phyloP scores from a whole-genome alignment of 1,140 invertebrate genomes.

The Dufourea novaeangliae region DNA sequence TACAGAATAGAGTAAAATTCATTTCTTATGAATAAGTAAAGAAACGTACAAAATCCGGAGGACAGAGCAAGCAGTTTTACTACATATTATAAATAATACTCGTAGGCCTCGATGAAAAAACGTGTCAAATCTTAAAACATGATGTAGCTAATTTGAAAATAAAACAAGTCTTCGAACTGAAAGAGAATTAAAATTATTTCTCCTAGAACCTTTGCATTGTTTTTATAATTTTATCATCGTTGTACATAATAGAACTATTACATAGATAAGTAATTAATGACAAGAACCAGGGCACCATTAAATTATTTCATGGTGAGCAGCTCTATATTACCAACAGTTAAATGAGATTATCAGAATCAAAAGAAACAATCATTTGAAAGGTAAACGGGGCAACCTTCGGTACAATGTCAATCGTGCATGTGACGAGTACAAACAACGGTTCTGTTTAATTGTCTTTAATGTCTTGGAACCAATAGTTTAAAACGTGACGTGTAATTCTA shows the following conservation, averaged over 20 bases:
- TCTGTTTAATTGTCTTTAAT: background rate
- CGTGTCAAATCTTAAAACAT: background rate
- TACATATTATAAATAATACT: background rate
- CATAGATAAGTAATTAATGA: background rate
- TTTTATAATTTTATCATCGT: background rate
- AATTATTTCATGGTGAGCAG: background rate
- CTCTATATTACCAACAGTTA: background rate
- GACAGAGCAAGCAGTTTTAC: background rate
- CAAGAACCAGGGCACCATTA: too few species aligned
- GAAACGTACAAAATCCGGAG: conserved; percentile 2
- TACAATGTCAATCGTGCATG: background rate
- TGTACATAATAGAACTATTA: background rate
- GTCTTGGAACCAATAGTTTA: background rate
- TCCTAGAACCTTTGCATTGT: background rate
- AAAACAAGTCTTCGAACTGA: conserved; percentile 41
- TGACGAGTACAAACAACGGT: background rate
- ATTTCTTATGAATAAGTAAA: conserved; percentile 1
- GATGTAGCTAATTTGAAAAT: conserved; percentile 31
- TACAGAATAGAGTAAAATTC: conserved; percentile 1
- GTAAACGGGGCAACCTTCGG: background rate
- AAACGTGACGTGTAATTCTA: background rate
- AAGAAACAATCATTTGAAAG: background rate
- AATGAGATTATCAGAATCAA: background rate
- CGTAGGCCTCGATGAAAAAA: background rate
- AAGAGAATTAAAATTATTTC: conserved; percentile 1